Percentiles rank a stretch among this genome's conserved stretches.
phyloP scores from a whole-genome alignment of 2,797 vertebrate species.

The Eleutherodactylus coqui region DNA sequence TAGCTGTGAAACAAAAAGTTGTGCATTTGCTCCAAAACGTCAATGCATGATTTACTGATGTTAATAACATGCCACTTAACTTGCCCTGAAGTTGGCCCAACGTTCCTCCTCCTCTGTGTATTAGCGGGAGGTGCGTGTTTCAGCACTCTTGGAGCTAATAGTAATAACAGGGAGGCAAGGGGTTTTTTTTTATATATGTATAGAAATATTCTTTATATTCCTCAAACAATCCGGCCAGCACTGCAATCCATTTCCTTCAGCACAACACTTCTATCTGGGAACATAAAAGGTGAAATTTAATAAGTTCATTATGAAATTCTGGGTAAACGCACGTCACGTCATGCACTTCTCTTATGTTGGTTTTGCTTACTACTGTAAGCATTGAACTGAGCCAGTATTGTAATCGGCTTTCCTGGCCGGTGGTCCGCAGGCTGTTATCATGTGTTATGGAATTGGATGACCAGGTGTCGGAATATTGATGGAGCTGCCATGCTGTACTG shows the following conservation, averaged over 20 bases:
- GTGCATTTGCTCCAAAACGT: slow-evolving; percentile 6
- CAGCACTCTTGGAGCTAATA: slow-evolving; percentile 17
- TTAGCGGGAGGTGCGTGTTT: slow-evolving; percentile 21
- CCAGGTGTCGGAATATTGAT: neutral
- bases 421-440: neutral
- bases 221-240: neutral
- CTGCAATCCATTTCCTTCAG: neutral
- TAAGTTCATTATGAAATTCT: slow-evolving; percentile 17
- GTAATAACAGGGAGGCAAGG: slow-evolving; percentile 15
- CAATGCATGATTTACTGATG: slow-evolving; percentile 11
- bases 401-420: neutral
- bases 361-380: neutral
- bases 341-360: neutral
- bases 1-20: neutral
- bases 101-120: slow-evolving; percentile 15
- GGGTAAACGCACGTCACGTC: neutral
- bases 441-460: neutral
- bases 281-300: slow-evolving; percentile 30
- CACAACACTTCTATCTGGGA: neutral
- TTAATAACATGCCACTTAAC: slow-evolving; percentile 32
- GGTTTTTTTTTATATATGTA: neutral
- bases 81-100: slow-evolving; percentile 17
- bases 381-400: neutral
- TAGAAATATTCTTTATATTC: neutral
- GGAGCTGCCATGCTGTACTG: neutral